phyloP scores from a whole-genome alignment of 2,797 vertebrate genomes.

The Thripadectes ignobilis region DNA sequence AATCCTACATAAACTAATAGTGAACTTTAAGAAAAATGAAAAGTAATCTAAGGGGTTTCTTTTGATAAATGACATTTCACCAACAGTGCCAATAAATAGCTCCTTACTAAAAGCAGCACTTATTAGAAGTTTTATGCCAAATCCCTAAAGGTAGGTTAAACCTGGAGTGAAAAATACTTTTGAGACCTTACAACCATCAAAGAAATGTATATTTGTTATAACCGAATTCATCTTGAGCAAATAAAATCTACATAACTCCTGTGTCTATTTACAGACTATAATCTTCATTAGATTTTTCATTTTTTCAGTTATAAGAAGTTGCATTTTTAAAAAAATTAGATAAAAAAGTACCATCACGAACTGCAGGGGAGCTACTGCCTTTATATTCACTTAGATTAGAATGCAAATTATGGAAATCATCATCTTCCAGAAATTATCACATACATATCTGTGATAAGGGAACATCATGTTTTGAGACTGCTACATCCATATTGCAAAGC shows the following conservation, averaged over 20 bases:
- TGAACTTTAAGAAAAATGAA: conserved; percentile 67
- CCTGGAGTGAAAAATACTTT: conserved; percentile 22
- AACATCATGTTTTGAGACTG: background rate
- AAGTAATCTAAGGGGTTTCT: conserved; percentile 59
- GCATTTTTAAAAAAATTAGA: background rate
- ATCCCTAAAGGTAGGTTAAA: conserved; percentile 32
- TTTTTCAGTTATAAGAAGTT: background rate
- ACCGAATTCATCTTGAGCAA: background rate
- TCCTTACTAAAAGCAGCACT: conserved; percentile 62
- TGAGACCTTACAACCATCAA: conserved; percentile 26
- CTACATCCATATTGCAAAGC: background rate
- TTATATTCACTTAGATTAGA: background rate
- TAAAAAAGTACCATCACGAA: background rate
- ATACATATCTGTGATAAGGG: background rate
- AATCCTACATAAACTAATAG: conserved; percentile 65
- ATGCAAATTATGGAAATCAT: background rate
- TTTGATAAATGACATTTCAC: conserved; percentile 69
- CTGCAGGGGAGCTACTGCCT: background rate
- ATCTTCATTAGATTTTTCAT: background rate
- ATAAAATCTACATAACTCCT: background rate
- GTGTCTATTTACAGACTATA: background rate
- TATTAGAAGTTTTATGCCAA: conserved; percentile 60
- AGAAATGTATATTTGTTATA: background rate
- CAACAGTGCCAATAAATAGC: conserved; percentile 47
- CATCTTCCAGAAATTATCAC: background rate